Evolutionary conservation across 2,113 vertebrate species (phyloP).

Genomic region (Himantopus leucocephalus): DNA sequence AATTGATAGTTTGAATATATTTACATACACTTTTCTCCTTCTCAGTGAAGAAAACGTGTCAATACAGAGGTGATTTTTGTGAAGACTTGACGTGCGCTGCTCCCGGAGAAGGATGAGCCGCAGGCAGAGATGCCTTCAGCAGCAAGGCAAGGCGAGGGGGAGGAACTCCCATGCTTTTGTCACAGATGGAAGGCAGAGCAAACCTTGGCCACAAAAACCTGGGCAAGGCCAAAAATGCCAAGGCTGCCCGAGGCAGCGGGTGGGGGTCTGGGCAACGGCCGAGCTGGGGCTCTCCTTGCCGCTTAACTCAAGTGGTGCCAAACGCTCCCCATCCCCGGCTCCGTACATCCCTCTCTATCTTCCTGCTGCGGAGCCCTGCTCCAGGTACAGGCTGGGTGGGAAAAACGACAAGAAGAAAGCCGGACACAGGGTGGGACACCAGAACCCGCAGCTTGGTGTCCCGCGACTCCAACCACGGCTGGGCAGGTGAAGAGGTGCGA

Average conservation of each 20-base stretch:
- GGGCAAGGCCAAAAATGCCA: no score
- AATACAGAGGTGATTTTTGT: background rate
- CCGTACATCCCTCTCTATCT: background rate
- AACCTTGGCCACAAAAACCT: background rate
- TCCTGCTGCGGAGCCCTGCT: background rate
- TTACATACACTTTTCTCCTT: constrained; percentile 14
- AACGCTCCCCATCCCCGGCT: rapidly evolving
- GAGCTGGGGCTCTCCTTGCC: background rate
- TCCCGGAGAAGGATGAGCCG: background rate
- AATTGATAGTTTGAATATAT: constrained; percentile 37
- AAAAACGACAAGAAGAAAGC: background rate
- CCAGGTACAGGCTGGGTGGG: background rate
- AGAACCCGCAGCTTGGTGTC: no score
- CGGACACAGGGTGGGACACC: background rate
- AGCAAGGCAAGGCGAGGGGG: rapidly evolving
- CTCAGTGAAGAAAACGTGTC: background rate
- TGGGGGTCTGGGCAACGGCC: background rate
- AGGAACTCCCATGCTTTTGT: background rate
- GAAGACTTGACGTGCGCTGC: background rate
- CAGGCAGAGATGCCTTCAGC: background rate
- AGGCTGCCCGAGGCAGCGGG: background rate
- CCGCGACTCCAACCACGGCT: background rate
- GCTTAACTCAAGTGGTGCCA: background rate
- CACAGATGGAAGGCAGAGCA: no score
- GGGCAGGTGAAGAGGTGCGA: background rate